phyloP scores from a whole-genome alignment of 2,113 vertebrate genomes.

The Phaetusa simplex region DNA sequence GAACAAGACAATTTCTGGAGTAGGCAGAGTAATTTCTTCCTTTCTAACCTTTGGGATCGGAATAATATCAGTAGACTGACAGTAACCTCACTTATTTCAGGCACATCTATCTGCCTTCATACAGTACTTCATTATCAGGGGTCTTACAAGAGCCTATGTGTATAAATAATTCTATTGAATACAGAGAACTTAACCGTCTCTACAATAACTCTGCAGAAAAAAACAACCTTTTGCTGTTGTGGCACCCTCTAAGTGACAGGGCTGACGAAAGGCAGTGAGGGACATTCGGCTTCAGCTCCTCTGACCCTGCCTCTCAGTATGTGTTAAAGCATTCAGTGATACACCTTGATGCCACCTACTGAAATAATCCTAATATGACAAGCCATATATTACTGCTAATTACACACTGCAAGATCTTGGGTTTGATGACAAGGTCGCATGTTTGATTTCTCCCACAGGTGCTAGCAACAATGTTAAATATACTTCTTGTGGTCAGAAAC shows the following conservation, averaged over 20 bases:
- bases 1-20: neutral
- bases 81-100: neutral
- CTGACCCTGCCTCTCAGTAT: neutral
- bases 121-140: neutral
- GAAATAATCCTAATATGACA: neutral
- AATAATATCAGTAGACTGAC: neutral
- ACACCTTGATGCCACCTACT: slow-evolving; percentile 1
- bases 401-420: neutral
- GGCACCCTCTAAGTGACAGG: neutral
- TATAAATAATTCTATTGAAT: neutral
- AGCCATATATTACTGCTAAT: neutral
- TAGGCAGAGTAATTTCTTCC: neutral
- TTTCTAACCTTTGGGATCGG: neutral
- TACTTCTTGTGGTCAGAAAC: neutral
- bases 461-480: neutral
- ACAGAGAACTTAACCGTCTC: neutral
- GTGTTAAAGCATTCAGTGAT: neutral
- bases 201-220: neutral
- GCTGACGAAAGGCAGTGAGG: neutral
- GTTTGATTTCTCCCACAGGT: neutral
- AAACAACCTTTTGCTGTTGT: neutral
- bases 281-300: neutral
- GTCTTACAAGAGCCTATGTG: neutral
- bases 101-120: neutral
- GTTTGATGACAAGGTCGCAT: neutral